Evolutionary conservation across 2,113 vertebrate genomes (phyloP).

Genomic region (Chiloscyllium plagiosum): DNA sequence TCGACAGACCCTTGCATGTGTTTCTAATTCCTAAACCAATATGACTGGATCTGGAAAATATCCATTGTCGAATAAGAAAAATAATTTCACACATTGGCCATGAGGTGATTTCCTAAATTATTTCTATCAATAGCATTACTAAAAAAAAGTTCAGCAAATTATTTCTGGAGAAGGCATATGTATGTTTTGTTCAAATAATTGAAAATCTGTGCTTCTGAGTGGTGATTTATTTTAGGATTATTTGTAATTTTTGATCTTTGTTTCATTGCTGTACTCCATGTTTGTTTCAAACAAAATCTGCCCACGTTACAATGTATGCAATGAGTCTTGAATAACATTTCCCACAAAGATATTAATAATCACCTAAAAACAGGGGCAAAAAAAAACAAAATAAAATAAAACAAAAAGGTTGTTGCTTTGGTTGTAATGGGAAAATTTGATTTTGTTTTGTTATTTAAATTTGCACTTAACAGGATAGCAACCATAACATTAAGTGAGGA

Average conservation of each 20-base stretch:
- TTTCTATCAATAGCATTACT: not conserved
- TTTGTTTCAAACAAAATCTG: not conserved
- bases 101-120: not conserved
- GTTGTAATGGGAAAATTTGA: no score
- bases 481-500: no score
- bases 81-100: not conserved
- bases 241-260: not conserved
- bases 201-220: not conserved
- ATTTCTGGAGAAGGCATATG: not conserved
- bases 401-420: no score
- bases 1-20: not conserved
- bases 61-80: not conserved
- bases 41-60: conserved; percentile 24
- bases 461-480: no score
- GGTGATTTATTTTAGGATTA: not conserved
- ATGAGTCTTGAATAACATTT: not conserved
- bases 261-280: not conserved
- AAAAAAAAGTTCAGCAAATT: not conserved
- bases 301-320: not conserved
- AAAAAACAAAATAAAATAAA: not conserved
- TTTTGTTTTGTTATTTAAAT: no score
- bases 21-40: conserved; percentile 4
- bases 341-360: not conserved
- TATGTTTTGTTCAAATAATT: not conserved
- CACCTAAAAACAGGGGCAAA: not conserved